phyloP scores from a whole-genome alignment of 2,888 invertebrate genomes.

The Dasysyrphus albostriatus region DNA sequence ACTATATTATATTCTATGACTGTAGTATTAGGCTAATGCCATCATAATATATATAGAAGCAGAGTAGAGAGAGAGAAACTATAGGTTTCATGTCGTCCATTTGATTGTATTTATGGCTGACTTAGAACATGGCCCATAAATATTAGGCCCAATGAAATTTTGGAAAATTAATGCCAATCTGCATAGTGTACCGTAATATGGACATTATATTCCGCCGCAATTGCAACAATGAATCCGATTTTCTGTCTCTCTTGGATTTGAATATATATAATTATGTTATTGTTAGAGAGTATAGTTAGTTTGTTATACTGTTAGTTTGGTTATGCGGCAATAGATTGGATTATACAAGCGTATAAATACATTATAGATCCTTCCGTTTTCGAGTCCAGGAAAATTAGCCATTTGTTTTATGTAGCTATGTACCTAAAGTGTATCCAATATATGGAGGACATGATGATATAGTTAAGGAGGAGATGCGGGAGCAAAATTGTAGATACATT shows the following conservation, averaged over 20 bases:
- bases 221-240: conserved; percentile 75
- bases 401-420: conserved; percentile 51
- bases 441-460: conserved; percentile 5
- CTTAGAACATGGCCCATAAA: conserved; percentile 76
- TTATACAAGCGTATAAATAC: conserved; percentile 57
- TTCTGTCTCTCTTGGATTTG: conserved; percentile 60
- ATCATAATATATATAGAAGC: neutral
- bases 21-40: conserved; percentile 23
- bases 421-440: neutral
- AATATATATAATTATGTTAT: conserved; percentile 7
- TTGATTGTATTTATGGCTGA: conserved; percentile 75
- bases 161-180: conserved; percentile 76
- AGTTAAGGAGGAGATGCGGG: conserved; percentile 3
- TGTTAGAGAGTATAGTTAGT: conserved; percentile 18
- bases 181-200: conserved; percentile 76
- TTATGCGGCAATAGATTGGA: conserved; percentile 71
- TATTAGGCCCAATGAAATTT: conserved; percentile 72
- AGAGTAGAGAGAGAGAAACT: neutral
- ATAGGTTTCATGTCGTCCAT: conserved; percentile 55
- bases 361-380: conserved; percentile 60
- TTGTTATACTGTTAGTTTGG: neutral
- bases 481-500: conserved; percentile 53
- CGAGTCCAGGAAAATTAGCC: conserved; percentile 50
- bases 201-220: conserved; percentile 75
- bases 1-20: conserved; percentile 43